Percentiles rank a stretch among this genome's conserved stretches.
Evolutionary conservation across 1,140 invertebrate genomes (phyloP).

Genomic region (Condylostylus longicornis): DNA sequence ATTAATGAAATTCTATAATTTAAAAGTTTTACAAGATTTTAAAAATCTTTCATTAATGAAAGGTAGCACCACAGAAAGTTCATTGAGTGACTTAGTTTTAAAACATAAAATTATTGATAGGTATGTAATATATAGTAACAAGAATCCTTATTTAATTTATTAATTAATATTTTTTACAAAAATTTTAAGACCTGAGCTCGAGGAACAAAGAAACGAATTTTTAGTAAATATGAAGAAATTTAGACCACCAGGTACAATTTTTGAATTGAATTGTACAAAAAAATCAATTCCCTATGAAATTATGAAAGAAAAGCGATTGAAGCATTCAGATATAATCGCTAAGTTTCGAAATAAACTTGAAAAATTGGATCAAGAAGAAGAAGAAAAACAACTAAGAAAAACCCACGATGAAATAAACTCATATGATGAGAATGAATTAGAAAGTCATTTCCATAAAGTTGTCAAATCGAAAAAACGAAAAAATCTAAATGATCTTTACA

Average conservation of each 20-base stretch:
- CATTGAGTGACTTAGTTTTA: no score
- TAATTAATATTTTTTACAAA: no score
- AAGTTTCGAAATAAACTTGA: slow-evolving; percentile 29
- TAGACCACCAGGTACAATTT: slow-evolving; percentile 74
- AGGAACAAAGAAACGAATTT: slow-evolving; percentile 37
- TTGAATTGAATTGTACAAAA: slow-evolving; percentile 74
- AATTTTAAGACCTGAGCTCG: slow-evolving; percentile 21
- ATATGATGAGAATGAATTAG: slow-evolving; percentile 22
- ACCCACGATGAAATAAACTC: slow-evolving; percentile 2
- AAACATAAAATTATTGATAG: slow-evolving; percentile 8
- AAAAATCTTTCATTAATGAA: no score
- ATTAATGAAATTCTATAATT: slow-evolving; percentile 28
- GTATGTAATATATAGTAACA: slow-evolving; percentile 17
- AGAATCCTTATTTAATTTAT: no score
- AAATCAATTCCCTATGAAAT: slow-evolving; percentile 54
- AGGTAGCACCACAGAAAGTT: slow-evolving; percentile 5
- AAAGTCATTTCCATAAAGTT: slow-evolving; percentile 34
- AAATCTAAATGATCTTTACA: slow-evolving; percentile 39
- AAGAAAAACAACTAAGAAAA: slow-evolving; percentile 19
- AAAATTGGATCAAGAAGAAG: slow-evolving; percentile 23
- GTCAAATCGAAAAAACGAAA: slow-evolving; percentile 43
- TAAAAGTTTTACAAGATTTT: slow-evolving; percentile 30
- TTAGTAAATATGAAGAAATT: slow-evolving; percentile 69
- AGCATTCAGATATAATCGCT: slow-evolving; percentile 46
- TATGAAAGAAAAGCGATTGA: slow-evolving; percentile 55